Percentiles rank a stretch among this genome's conserved stretches.
These are phyloP conservation scores for Phaethon lepturus DNA, from an alignment of 2,113 vertebrate species.

Conservation along the genomic window DNA sequence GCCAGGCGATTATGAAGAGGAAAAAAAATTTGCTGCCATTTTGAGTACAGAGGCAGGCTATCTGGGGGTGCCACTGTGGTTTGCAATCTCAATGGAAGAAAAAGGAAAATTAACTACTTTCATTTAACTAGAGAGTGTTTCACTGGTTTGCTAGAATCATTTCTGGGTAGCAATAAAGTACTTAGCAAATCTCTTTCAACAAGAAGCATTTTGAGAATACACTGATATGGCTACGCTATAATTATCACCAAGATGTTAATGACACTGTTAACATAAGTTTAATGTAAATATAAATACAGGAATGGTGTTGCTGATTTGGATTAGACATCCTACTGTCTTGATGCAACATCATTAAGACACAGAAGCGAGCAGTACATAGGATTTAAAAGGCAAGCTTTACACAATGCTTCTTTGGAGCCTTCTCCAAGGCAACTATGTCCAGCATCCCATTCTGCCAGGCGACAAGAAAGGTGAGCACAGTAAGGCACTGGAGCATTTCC, in stretches of 20 bases:
- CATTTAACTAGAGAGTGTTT: not conserved
- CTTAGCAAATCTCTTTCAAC: not conserved
- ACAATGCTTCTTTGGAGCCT: not conserved
- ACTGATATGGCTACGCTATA: not conserved
- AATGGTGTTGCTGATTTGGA: not conserved
- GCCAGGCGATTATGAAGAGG: not conserved
- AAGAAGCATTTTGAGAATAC: conserved; percentile 1
- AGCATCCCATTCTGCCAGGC: not conserved
- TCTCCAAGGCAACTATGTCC: not conserved
- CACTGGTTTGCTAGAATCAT: not conserved
- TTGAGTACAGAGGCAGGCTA: not conserved
- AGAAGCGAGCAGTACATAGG: not conserved
- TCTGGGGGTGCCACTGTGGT: not conserved
- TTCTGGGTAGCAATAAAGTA: not conserved
- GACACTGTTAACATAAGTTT: not conserved
- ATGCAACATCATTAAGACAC: not conserved
- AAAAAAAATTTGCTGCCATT: not conserved
- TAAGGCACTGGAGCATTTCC: not conserved
- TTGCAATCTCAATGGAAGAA: not conserved
- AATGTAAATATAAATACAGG: not conserved
- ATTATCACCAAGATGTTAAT: not conserved
- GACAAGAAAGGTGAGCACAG: not conserved
- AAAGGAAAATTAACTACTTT: not conserved
- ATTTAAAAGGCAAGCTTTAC: not conserved
- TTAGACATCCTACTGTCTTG: not conserved